Percentiles rank a stretch among this genome's conserved stretches.
These are phyloP conservation scores for Zalophus californianus DNA, from an alignment of 2,797 vertebrate genomes.

Conservation along the genomic window DNA sequence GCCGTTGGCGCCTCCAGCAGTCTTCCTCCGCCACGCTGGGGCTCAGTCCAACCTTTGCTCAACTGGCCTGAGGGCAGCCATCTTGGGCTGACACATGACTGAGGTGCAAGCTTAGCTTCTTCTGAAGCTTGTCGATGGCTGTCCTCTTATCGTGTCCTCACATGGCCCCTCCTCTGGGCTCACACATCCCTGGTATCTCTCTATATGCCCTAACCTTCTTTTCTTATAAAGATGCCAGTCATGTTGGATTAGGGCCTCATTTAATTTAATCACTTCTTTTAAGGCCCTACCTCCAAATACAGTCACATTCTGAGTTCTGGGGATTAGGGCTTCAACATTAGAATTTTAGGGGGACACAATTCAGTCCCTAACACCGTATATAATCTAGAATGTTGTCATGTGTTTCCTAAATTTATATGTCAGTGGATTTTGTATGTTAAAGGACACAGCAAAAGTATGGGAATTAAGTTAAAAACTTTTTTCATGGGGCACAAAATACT, in stretches of 20 bases:
- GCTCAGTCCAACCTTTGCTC: background rate
- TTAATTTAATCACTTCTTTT: background rate
- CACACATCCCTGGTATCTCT: background rate
- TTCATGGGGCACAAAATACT: background rate
- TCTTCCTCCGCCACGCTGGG: background rate
- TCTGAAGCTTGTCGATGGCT: background rate
- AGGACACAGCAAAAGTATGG: background rate
- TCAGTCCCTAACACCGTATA: background rate
- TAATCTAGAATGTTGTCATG: background rate
- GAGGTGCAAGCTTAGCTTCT: background rate
- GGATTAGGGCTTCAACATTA: background rate
- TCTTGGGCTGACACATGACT: background rate
- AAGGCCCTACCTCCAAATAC: background rate
- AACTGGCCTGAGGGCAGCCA: background rate
- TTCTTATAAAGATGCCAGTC: background rate
- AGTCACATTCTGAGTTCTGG: background rate
- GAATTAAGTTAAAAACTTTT: background rate
- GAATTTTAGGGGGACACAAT: background rate
- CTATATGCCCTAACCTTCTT: background rate
- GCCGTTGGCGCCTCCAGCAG: background rate
- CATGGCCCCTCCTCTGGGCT: background rate
- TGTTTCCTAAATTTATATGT: background rate
- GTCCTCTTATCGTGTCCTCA: background rate
- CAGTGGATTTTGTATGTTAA: background rate
- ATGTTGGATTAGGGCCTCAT: background rate